Evolutionary conservation across 2,113 vertebrate species (phyloP).

Genomic region (Gymnarchus niloticus): DNA sequence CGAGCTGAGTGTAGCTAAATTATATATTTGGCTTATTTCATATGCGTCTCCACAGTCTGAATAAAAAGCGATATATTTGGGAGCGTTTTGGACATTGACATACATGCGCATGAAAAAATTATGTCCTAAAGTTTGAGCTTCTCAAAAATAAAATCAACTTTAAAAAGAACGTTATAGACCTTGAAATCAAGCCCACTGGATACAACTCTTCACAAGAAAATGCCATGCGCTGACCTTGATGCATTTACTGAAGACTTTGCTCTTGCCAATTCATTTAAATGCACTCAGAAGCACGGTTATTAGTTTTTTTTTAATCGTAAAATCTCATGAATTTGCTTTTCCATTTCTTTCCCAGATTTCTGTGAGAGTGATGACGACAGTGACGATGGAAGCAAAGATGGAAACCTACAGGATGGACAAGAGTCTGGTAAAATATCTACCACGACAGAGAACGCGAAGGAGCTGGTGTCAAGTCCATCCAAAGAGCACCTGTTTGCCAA

Average conservation of each 20-base stretch:
- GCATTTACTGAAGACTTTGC: background rate
- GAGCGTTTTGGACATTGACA: background rate
- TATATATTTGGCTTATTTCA: background rate
- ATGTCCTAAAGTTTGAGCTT: background rate
- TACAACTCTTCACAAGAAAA: background rate
- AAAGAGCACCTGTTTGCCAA: slow-evolving; percentile 57
- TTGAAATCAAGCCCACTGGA: background rate
- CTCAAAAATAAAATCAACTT: background rate
- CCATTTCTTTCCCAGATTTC: slow-evolving; percentile 63
- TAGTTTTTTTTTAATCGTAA: background rate
- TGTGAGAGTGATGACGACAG: slow-evolving; percentile 92
- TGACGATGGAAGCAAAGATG: slow-evolving; percentile 88
- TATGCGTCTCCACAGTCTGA: background rate
- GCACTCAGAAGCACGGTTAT: background rate
- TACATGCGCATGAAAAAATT: background rate
- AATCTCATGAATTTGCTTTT: too few species aligned
- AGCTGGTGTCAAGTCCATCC: slow-evolving; percentile 68
- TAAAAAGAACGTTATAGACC: background rate
- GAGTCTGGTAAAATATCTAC: slow-evolving; percentile 86
- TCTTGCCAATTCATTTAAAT: background rate
- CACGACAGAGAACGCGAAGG: slow-evolving; percentile 78
- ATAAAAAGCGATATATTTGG: background rate
- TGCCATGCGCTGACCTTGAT: background rate
- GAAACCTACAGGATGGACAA: slow-evolving; percentile 67
- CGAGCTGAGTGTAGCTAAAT: background rate